Conservation (phyloP, 2,113 vertebrate species). For the Stigmatopora nigra region DNA sequence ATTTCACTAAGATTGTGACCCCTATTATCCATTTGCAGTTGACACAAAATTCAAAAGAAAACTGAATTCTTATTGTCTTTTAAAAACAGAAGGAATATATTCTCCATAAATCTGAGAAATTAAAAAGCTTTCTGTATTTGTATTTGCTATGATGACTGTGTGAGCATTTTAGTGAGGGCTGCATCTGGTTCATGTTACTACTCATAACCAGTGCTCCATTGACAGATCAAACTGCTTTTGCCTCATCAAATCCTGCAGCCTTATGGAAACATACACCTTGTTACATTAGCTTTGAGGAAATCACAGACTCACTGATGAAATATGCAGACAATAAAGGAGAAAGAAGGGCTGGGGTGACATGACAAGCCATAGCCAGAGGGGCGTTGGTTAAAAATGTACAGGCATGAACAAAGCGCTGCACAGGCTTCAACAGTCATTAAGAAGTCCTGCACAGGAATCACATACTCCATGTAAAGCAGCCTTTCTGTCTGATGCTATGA, state of each 20-base stretch:
- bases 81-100: constrained; percentile 27
- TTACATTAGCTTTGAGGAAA: constrained; percentile 82
- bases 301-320: constrained; percentile 79
- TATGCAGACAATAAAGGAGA: constrained; percentile 82
- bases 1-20: no score
- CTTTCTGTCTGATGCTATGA: constrained; percentile 55
- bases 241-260: constrained; percentile 79
- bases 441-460: constrained; percentile 61
- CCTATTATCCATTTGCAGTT: constrained; percentile 5
- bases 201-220: constrained; percentile 46
- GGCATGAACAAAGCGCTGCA: constrained; percentile 79
- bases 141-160: constrained; percentile 7
- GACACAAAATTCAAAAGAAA: constrained; percentile 7
- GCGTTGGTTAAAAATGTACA: constrained; percentile 80
- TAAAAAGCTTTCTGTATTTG: constrained; percentile 23
- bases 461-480: constrained; percentile 59
- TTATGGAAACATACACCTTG: constrained; percentile 85
- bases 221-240: constrained; percentile 75
- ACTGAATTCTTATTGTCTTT: constrained; percentile 17
- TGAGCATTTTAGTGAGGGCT: constrained; percentile 1
- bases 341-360: constrained; percentile 65
- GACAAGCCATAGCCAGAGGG: constrained; percentile 82
- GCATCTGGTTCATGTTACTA: constrained; percentile 11
- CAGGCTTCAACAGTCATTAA: constrained; percentile 82
- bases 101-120: constrained; percentile 3